Base-by-base conservation (phyloP, 2,797 vertebrate genomes). In the Molothrus aeneus region DNA sequence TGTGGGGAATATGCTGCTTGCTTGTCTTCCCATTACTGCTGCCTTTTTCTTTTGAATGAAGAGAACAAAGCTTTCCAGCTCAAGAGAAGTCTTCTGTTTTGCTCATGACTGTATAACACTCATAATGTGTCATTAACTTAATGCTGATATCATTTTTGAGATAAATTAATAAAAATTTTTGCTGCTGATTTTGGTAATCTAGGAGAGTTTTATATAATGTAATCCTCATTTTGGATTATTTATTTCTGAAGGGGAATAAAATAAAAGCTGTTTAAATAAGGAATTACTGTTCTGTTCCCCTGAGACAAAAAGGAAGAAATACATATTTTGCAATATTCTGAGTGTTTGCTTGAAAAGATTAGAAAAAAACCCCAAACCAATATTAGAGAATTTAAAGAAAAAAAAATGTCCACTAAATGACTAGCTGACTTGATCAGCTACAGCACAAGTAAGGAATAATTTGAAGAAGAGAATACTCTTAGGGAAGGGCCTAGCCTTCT, bases 331-430 rank as follows among this genome's bases (percentile, higher is more conserved):
- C 31, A 73, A 11, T 25, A 54, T 59, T 86, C n/a, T 59, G 7
- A 59, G 11, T 60, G 12, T 68, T 90, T 73, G 4, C 2, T 53
- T 32, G 12, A 82, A 51, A 28, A 59, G 4, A 14, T 6, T 32
- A 34, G 29, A 21, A 72, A 78, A 81, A 65, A 88, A 1, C 0
- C 0, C 0, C 14, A 54, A 60, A 17, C 2, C 2, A 31, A 13
- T 57, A 50, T 42, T 56, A 34, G 11, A 59, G 29, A 21, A 64
- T 50, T 74, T 81, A 31, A 82, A 74, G 63, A 80, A 48, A 60
- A 14, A 14, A 80, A 80, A 61, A 34, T 12, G 1, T 32, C 7
- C 4, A 11, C 54, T 80, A 50, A n/a, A 42, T 47, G 71, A 38
- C 36, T 36, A 36, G 36, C 36, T 21, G 2, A 40, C 13, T 78